A percentile compares a stretch with the other conserved stretches of the same genome.
phyloP scores from a whole-genome alignment of 2,797 vertebrate species.

The Manis pentadactyla region DNA sequence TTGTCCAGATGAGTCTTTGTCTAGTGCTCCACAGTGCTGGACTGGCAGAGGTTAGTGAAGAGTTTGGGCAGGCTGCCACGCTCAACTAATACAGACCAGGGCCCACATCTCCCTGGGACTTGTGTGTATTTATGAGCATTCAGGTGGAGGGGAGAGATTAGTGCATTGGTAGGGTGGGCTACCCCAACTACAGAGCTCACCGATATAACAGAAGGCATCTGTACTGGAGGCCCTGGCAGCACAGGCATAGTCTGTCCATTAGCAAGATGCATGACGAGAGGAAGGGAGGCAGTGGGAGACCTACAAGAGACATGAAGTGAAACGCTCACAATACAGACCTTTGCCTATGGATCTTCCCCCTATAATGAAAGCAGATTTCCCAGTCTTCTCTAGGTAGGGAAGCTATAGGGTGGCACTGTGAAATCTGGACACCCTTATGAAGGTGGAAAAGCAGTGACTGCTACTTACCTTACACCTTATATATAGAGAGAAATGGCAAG shows the following conservation, averaged over 20 bases:
- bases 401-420: background rate
- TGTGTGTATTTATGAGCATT: constrained; percentile 45
- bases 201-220: constrained; percentile 98
- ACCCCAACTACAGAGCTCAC: constrained; percentile 86
- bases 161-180: background rate
- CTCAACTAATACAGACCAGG: constrained; percentile 60
- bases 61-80: constrained; percentile 59
- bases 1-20: constrained; percentile 77
- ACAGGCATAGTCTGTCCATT: constrained; percentile 96
- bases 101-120: constrained; percentile 43
- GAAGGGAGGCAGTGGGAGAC: constrained; percentile 93
- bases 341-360: constrained; percentile 28
- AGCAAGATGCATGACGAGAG: constrained; percentile 96
- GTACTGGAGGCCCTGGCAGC: constrained; percentile 94
- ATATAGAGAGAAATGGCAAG: constrained; percentile 47
- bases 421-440: constrained; percentile 14
- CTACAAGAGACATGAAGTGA: constrained; percentile 85
- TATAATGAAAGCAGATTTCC: constrained; percentile 40
- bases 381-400: constrained; percentile 40
- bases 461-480: background rate
- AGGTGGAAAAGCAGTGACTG: constrained; percentile 13
- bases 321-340: constrained; percentile 41
- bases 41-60: constrained; percentile 65
- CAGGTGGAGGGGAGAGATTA: constrained; percentile 62
- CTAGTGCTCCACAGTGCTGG: constrained; percentile 44